Conservation (phyloP, 2,888 invertebrate species). For the Ptilodon capucinus region DNA sequence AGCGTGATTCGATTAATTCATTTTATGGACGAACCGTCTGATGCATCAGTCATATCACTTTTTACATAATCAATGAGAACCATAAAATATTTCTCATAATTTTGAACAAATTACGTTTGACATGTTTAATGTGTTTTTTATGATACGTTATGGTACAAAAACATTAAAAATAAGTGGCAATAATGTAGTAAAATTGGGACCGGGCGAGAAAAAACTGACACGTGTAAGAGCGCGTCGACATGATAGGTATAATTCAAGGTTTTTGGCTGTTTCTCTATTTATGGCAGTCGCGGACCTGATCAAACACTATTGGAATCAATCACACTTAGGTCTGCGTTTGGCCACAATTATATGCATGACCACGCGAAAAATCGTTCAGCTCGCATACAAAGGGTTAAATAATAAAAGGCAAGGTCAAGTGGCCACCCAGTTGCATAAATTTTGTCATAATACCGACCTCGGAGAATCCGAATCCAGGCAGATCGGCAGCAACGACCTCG, state of each 20-base stretch:
- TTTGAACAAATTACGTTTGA: neutral
- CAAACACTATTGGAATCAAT: neutral
- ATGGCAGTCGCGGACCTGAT: neutral
- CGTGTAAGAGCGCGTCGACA: neutral
- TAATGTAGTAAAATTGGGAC: conserved; percentile 6
- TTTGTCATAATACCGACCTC: conserved; percentile 65
- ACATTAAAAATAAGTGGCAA: neutral
- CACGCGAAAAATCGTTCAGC: neutral
- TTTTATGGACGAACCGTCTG: too few relatives aligned
- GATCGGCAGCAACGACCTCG: conserved; percentile 86
- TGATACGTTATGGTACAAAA: neutral
- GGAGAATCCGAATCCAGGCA: conserved; percentile 88
- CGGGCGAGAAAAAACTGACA: conserved; percentile 5
- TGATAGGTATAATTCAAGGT: neutral
- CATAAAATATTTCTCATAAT: too few relatives aligned
- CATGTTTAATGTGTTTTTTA: neutral
- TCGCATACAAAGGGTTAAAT: neutral
- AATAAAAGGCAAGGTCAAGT: neutral
- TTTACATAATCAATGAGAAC: too few relatives aligned
- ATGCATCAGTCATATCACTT: too few relatives aligned
- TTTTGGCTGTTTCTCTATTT: neutral
- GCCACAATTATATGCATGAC: neutral
- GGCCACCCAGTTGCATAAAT: neutral
- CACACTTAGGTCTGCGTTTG: neutral
- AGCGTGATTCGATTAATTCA: too few relatives aligned